phyloP scores from a whole-genome alignment of 2,113 vertebrate species.

The Acanthisitta chloris region DNA sequence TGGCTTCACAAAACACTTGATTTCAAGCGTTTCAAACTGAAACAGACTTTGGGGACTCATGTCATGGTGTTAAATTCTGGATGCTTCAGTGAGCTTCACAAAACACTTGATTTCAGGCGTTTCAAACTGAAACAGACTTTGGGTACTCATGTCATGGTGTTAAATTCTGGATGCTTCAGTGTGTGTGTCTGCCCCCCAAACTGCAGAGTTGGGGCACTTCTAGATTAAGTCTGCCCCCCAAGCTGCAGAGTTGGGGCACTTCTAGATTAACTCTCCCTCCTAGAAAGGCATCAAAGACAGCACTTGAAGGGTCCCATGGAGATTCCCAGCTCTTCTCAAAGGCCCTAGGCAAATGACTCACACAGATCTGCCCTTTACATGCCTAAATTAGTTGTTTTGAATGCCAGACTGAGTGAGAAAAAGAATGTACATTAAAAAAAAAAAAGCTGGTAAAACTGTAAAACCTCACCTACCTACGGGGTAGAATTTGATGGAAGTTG shows the following conservation, averaged over 20 bases:
- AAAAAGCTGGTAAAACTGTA: neutral
- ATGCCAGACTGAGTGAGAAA: neutral
- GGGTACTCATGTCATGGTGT: accelerated
- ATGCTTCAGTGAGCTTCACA: neutral
- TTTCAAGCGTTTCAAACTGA: neutral
- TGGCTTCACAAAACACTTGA: neutral
- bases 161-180: neutral
- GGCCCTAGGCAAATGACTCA: neutral
- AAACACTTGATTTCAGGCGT: neutral
- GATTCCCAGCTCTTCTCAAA: neutral
- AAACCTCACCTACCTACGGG: accelerated
- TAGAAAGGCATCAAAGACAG: accelerated
- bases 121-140: neutral
- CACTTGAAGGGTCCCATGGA: neutral
- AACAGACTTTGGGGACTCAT: neutral
- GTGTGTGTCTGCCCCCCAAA: neutral
- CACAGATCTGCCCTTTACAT: neutral
- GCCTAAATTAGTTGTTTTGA: neutral
- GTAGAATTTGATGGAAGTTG: neutral
- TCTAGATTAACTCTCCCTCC: neutral
- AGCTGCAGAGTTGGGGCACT: no score
- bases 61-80: accelerated
- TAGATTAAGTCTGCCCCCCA: neutral
- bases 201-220: neutral
- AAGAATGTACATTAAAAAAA: neutral